phyloP scores from a whole-genome alignment of 2,113 vertebrate genomes.

The Brienomyrus brachyistius region DNA sequence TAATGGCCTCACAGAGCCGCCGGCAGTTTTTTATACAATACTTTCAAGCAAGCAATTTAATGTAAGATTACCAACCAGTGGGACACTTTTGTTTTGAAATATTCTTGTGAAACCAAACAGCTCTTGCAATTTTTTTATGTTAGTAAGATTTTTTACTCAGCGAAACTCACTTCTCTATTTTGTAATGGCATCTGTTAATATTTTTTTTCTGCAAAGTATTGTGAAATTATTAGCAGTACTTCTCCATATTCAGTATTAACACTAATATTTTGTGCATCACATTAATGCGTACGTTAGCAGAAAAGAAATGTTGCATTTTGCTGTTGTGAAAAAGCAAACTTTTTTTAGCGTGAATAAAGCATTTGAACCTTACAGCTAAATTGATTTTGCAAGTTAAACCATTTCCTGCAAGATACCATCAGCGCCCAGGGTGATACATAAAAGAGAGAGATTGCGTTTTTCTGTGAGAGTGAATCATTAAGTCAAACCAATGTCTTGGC shows the following conservation, averaged over 20 bases:
- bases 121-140: neutral
- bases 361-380: neutral
- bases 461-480: neutral
- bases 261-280: neutral
- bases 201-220: neutral
- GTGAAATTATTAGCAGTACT: neutral
- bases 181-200: neutral
- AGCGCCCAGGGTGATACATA: neutral
- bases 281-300: neutral
- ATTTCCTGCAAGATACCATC: slow-evolving; percentile 10
- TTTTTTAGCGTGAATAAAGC: neutral
- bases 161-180: neutral
- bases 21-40: neutral
- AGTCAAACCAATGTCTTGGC: neutral
- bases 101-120: neutral
- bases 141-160: neutral
- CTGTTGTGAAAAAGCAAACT: neutral
- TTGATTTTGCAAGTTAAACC: neutral
- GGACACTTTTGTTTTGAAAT: neutral
- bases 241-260: neutral
- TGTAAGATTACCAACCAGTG: neutral
- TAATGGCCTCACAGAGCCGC: neutral
- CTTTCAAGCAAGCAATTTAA: neutral
- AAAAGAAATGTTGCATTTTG: neutral
- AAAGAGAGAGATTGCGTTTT: neutral